phyloP scores from a whole-genome alignment of 2,113 vertebrate species.

The Malaclemys terrapin region DNA sequence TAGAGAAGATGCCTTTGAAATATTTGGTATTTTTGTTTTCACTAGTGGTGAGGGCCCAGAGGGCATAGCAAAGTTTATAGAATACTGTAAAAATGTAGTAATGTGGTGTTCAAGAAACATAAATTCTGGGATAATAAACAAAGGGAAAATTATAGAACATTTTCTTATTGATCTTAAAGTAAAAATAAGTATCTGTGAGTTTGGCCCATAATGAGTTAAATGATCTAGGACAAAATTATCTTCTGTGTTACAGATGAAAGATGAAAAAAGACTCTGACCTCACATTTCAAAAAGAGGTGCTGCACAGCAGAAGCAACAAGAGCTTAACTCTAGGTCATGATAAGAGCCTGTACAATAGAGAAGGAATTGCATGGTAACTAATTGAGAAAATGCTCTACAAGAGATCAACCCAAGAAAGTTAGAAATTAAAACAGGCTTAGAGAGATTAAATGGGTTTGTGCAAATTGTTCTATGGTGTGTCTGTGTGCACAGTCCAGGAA shows the following conservation, averaged over 20 bases:
- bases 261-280: neutral
- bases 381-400: neutral
- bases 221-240: neutral
- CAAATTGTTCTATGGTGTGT: neutral
- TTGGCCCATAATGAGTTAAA: neutral
- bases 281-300: neutral
- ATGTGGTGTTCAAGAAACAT: neutral
- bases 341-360: fast-evolving
- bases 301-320: neutral
- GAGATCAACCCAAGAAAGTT: neutral
- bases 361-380: neutral
- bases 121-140: neutral
- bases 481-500: neutral
- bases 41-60: neutral
- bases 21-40: neutral
- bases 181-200: neutral
- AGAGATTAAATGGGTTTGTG: neutral
- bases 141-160: neutral
- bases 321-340: neutral
- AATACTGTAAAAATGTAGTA: neutral
- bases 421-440: neutral
- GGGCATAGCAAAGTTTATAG: neutral
- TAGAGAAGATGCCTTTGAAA: neutral
- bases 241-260: neutral
- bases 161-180: constrained; percentile 3